Evolutionary conservation across 2,797 vertebrate genomes (phyloP).

Genomic region (Gephyroberyx darwinii): DNA sequence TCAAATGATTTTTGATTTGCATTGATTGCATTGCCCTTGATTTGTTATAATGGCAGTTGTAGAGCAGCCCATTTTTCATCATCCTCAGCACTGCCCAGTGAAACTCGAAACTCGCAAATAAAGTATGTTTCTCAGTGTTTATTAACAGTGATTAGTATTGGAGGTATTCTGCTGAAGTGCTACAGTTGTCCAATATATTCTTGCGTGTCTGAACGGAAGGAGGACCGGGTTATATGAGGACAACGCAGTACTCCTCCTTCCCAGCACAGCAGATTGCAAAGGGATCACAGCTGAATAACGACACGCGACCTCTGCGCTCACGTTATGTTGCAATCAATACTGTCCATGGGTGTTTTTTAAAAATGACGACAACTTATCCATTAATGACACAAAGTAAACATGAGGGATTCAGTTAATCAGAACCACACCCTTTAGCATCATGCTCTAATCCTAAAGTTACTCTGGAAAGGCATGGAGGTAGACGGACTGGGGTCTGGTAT

Average conservation of each 20-base stretch:
- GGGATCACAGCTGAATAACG: constrained; percentile 40
- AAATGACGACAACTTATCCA: constrained; percentile 12
- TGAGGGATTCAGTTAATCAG: constrained; percentile 35
- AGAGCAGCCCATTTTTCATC: background rate
- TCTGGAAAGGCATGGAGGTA: constrained; percentile 26
- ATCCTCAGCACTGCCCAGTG: background rate
- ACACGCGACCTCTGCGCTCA: constrained; percentile 22
- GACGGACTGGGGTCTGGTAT: constrained; percentile 64
- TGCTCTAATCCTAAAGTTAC: constrained; percentile 2
- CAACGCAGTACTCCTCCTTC: constrained; percentile 42
- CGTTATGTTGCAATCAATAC: constrained; percentile 45
- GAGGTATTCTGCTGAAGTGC: constrained; percentile 4
- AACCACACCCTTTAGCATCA: constrained; percentile 28
- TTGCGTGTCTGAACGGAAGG: constrained; percentile 4
- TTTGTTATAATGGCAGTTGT: background rate
- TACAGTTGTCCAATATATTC: background rate
- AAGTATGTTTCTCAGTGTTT: constrained; percentile 26
- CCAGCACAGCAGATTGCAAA: constrained; percentile 42
- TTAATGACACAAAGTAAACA: constrained; percentile 33
- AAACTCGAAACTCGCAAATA: background rate
- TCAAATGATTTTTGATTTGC: background rate
- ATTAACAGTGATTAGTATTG: constrained; percentile 10
- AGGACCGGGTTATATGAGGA: constrained; percentile 52
- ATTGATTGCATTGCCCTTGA: background rate
- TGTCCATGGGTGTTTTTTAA: constrained; percentile 9